Conservation (phyloP, 2,797 vertebrate species). For the Lemur catta region DNA sequence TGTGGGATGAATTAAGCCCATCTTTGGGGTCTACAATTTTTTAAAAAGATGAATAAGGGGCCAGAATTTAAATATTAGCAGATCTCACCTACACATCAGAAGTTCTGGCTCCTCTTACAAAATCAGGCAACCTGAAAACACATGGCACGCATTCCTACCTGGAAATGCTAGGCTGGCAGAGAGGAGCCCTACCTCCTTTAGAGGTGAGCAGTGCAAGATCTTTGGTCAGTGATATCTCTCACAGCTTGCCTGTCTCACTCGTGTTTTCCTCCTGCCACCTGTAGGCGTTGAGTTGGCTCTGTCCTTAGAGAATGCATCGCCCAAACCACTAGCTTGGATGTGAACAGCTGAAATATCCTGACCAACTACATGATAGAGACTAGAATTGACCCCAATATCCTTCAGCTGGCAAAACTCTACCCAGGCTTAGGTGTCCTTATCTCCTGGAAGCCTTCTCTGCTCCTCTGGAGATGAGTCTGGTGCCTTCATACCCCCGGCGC, state of each 20-base stretch:
- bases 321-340: background rate
- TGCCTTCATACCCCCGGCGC: background rate
- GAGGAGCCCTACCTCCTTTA: no score
- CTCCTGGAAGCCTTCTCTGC: background rate
- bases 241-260: background rate
- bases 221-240: accelerated
- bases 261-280: background rate
- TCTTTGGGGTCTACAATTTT: background rate
- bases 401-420: background rate
- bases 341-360: background rate
- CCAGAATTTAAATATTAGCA: background rate
- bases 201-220: accelerated
- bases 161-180: accelerated
- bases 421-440: background rate
- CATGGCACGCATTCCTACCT: background rate
- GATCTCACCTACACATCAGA: background rate
- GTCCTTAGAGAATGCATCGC: background rate
- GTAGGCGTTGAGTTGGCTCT: background rate
- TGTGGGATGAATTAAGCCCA: background rate
- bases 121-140: background rate
- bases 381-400: background rate
- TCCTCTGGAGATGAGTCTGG: background rate
- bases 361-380: background rate
- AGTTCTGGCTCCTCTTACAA: background rate
- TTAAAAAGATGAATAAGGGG: background rate